Percentiles rank a stretch among this genome's conserved stretches.
These are phyloP conservation scores for Dolichomitus sp. DNA, from an alignment of 2,888 invertebrate species.

Conservation along the genomic window DNA sequence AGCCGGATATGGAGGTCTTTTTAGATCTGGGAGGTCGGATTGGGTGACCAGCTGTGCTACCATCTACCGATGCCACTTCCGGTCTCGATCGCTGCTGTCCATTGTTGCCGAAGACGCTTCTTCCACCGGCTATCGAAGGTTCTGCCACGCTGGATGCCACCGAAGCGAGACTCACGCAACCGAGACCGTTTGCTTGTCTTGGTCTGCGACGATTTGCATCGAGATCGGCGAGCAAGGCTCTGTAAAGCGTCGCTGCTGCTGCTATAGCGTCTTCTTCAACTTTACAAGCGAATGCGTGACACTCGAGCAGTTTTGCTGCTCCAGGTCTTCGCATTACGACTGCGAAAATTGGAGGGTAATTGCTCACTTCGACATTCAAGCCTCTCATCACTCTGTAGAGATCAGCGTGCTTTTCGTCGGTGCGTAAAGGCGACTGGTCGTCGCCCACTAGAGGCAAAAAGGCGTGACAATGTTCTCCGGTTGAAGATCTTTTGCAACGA, in stretches of 20 bases:
- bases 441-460: conserved; percentile 91
- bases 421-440: conserved; percentile 88
- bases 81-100: conserved; percentile 33
- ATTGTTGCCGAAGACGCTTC: conserved; percentile 61
- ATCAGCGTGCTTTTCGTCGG: conserved; percentile 88
- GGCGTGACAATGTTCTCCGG: conserved; percentile 89
- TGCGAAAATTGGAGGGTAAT: conserved; percentile 95
- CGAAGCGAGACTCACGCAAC: conserved; percentile 91
- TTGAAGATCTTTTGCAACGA: conserved; percentile 72
- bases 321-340: conserved; percentile 95
- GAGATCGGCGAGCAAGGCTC: conserved; percentile 91
- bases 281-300: conserved; percentile 96
- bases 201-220: conserved; percentile 87
- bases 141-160: conserved; percentile 79
- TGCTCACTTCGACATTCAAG: conserved; percentile 80
- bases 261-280: conserved; percentile 96
- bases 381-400: conserved; percentile 85
- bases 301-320: conserved; percentile 93
- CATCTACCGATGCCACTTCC: conserved; percentile 4
- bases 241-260: conserved; percentile 96
- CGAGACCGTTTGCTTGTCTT: conserved; percentile 91
- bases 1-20: conserved; percentile 88
- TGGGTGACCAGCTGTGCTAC: conserved; percentile 85
- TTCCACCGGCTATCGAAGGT: conserved; percentile 60
- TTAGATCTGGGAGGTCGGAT: conserved; percentile 93